Evolutionary conservation across 2,797 vertebrate species (phyloP).

Genomic region (Phalloptychus januarius): DNA sequence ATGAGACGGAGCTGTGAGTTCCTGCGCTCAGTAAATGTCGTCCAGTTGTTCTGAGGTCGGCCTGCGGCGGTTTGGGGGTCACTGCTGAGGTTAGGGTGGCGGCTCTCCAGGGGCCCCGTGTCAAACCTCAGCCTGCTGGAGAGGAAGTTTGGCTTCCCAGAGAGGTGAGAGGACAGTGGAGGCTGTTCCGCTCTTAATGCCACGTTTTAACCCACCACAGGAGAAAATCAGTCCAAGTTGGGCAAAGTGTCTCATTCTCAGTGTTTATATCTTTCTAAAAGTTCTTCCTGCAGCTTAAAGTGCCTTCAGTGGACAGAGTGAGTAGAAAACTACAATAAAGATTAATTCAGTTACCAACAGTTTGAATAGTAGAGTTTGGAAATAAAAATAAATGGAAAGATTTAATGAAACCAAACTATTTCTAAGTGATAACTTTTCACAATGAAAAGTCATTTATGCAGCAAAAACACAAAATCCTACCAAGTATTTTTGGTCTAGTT

Average conservation of each 20-base stretch:
- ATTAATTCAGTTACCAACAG: not conserved
- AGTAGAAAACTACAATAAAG: not conserved
- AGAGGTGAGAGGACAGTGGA: conserved; percentile 31
- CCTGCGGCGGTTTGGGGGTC: conserved; percentile 61
- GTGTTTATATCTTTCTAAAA: not conserved
- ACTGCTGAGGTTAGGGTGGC: conserved; percentile 60
- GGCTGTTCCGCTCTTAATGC: conserved; percentile 25
- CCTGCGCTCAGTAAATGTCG: conserved; percentile 59
- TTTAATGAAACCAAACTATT: not conserved
- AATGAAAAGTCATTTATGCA: not conserved
- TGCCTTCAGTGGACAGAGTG: too few species aligned
- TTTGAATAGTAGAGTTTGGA: not conserved
- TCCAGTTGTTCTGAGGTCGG: conserved; percentile 39
- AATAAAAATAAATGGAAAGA: not conserved
- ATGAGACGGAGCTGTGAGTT: conserved; percentile 47
- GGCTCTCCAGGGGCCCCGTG: conserved; percentile 53
- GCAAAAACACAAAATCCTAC: too few species aligned
- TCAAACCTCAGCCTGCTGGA: conserved; percentile 57
- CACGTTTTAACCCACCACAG: conserved; percentile 27
- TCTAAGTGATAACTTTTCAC: not conserved
- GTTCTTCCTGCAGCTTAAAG: not conserved
- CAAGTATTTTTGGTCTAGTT: too few species aligned
- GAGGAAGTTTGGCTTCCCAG: conserved; percentile 37
- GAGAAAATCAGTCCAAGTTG: conserved; percentile 10
- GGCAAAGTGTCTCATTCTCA: not conserved